These are phyloP conservation scores for Gnathonemus echidnorhynchus DNA, from an alignment of 2,113 vertebrate species.

Conservation along the genomic window DNA sequence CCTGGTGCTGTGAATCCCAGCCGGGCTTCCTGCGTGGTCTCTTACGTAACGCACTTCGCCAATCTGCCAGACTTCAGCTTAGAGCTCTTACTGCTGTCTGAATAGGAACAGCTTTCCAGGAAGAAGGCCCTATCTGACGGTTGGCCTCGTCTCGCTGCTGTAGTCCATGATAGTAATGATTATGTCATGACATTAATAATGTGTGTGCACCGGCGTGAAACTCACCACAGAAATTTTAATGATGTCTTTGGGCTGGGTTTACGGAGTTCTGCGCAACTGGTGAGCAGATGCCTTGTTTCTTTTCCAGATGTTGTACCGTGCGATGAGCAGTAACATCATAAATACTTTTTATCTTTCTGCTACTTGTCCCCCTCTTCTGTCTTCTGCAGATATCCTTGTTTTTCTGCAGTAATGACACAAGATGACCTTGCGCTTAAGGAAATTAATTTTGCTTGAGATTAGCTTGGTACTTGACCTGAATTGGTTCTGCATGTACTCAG, in stretches of 20 bases:
- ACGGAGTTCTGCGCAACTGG: not conserved
- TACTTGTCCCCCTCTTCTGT: not conserved
- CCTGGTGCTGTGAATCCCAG: not conserved
- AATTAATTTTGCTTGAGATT: not conserved
- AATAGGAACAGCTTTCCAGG: not conserved
- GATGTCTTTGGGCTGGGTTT: not conserved
- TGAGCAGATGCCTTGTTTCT: slow-evolving; percentile 3
- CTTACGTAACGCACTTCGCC: not conserved
- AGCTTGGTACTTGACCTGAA: not conserved
- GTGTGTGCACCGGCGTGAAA: not conserved
- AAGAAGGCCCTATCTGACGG: slow-evolving; percentile 1
- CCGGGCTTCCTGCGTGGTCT: not conserved
- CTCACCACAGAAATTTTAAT: not conserved
- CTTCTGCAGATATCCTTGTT: not conserved
- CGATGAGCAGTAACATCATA: not conserved
- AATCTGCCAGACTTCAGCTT: not conserved
- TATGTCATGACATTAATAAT: not conserved
- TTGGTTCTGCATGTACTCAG: not conserved
- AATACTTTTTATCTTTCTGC: not conserved
- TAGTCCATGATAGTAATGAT: not conserved
- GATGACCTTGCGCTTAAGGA: not conserved
- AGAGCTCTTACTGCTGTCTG: not conserved
- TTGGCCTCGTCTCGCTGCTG: slow-evolving; percentile 13
- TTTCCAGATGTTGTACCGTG: not conserved
- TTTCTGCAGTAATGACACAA: not conserved